A percentile compares a stretch with the other conserved stretches of the same genome.
phyloP scores from a whole-genome alignment of 2,888 invertebrate species.

The Tanypteryx hageni region DNA sequence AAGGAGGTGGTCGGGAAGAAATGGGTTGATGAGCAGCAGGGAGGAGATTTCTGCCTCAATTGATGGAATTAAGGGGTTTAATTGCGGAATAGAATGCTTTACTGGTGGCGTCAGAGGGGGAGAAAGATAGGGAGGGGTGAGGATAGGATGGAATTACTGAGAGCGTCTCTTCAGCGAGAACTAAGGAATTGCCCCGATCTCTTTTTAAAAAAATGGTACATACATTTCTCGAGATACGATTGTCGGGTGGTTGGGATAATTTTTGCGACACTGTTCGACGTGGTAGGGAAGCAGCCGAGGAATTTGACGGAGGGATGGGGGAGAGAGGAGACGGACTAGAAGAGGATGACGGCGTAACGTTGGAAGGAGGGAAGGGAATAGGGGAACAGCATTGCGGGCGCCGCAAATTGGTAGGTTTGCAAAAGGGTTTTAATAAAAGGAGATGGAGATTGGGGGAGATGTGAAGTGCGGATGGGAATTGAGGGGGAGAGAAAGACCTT shows the following conservation, averaged over 20 bases:
- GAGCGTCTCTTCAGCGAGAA: neutral
- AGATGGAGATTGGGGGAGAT: neutral
- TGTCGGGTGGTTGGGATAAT: neutral
- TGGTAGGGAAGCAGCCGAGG: neutral
- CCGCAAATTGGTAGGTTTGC: constrained; percentile 53
- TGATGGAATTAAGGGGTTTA: constrained; percentile 51
- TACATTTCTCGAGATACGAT: constrained; percentile 6
- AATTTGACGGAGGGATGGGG: neutral
- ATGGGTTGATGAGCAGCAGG: neutral
- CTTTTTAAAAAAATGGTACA: neutral
- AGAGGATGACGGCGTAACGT: too few species aligned
- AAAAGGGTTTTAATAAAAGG: constrained; percentile 39
- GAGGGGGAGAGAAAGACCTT: neutral
- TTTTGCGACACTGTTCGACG: neutral
- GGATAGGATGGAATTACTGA: too few species aligned
- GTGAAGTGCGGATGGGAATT: neutral
- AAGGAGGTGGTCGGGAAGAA: neutral
- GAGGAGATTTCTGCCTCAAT: neutral
- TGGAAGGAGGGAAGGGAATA: neutral
- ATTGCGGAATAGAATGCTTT: constrained; percentile 31
- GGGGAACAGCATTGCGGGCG: neutral
- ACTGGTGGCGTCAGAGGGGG: neutral
- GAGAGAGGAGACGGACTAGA: neutral
- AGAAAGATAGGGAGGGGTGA: neutral
- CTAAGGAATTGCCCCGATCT: neutral